Evolutionary conservation across 2,797 vertebrate genomes (phyloP).

Genomic region (Microctenopoma stevenorrisi): DNA sequence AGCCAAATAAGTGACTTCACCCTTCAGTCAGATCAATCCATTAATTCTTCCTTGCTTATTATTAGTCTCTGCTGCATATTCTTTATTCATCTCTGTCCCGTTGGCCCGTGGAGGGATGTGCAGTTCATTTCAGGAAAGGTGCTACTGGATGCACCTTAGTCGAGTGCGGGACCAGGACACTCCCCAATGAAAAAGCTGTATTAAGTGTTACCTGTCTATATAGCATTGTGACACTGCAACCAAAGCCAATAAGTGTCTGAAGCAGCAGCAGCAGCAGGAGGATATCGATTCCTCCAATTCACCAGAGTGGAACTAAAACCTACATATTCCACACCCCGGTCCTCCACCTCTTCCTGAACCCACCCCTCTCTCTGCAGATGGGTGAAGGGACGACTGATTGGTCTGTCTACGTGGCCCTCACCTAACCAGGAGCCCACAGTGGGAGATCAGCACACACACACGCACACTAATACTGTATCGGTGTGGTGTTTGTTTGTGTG

Average conservation of each 20-base stretch:
- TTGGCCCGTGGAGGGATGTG: background rate
- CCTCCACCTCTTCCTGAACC: conserved; percentile 66
- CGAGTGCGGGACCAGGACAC: conserved; percentile 52
- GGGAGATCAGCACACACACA: conserved; percentile 17
- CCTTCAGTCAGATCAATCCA: background rate
- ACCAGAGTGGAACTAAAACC: conserved; percentile 85
- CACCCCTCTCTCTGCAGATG: conserved; percentile 44
- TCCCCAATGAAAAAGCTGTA: conserved; percentile 62
- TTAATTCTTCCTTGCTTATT: background rate
- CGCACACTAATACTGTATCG: conserved; percentile 4
- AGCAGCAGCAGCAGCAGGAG: conserved; percentile 74
- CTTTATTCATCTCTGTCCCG: background rate
- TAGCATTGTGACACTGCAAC: conserved; percentile 76
- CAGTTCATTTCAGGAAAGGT: conserved; percentile 3
- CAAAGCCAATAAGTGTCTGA: conserved; percentile 80
- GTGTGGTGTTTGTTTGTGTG: conserved; percentile 61
- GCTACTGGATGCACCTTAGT: conserved; percentile 50
- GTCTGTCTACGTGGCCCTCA: conserved; percentile 45
- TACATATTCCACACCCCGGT: conserved; percentile 77
- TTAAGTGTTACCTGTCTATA: conserved; percentile 79
- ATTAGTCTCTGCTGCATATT: background rate
- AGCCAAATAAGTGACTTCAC: conserved; percentile 5
- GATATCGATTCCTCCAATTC: conserved; percentile 82
- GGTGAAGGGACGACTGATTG: conserved; percentile 54
- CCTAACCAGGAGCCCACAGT: conserved; percentile 44